These are phyloP conservation scores for Karalla daura DNA, from an alignment of 2,797 vertebrate species.

Conservation along the genomic window DNA sequence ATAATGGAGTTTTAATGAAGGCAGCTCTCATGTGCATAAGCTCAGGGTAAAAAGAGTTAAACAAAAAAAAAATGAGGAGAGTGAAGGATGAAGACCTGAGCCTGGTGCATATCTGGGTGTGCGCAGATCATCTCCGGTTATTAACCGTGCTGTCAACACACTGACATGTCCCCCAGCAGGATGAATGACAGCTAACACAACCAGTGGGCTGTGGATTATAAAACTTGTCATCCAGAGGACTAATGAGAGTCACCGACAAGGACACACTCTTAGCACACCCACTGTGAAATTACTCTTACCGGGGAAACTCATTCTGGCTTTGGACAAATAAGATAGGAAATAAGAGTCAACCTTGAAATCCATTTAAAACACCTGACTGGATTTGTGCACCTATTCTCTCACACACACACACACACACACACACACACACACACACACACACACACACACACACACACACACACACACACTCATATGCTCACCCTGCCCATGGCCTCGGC, in stretches of 20 bases:
- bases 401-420: background rate
- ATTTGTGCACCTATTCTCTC: background rate
- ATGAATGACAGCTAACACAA: slow-evolving; percentile 73
- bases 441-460: slow-evolving; percentile 80
- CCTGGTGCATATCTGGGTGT: slow-evolving; percentile 2
- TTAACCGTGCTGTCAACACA: slow-evolving; percentile 48
- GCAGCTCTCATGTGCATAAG: background rate
- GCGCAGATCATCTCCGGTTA: slow-evolving; percentile 44
- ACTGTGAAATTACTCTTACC: slow-evolving; percentile 14
- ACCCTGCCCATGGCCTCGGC: slow-evolving; percentile 96
- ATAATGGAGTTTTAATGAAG: slow-evolving; percentile 22
- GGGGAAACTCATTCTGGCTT: slow-evolving; percentile 33
- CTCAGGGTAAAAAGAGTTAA: background rate
- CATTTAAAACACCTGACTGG: slow-evolving; percentile 26
- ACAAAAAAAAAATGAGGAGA: background rate
- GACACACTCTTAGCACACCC: slow-evolving; percentile 27
- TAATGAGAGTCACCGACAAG: slow-evolving; percentile 65
- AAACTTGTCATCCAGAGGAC: slow-evolving; percentile 62
- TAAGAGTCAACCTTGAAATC: slow-evolving; percentile 32
- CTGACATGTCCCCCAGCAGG: slow-evolving; percentile 39
- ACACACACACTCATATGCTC: slow-evolving; percentile 54
- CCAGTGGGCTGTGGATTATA: slow-evolving; percentile 59
- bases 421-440: background rate
- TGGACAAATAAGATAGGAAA: slow-evolving; percentile 30
- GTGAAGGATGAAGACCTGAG: slow-evolving; percentile 11